Percentiles rank a stretch among this genome's conserved stretches.
Conservation (phyloP, 2,888 invertebrate species). For the Heteromyza rotundicornis region DNA sequence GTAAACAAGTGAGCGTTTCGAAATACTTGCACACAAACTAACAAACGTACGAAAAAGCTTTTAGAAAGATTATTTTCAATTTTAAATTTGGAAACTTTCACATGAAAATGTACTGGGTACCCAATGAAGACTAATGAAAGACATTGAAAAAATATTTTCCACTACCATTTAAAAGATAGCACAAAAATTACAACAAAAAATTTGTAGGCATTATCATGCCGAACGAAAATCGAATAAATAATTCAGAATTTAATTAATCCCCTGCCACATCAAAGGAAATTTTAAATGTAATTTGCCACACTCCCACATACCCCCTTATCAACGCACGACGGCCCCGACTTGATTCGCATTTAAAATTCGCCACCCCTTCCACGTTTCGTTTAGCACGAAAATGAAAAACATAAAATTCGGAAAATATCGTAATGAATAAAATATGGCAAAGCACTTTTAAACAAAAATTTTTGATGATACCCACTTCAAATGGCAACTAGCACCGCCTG, state of each 20-base stretch:
- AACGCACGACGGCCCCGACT: no score
- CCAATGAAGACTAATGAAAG: no score
- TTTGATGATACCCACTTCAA: neutral
- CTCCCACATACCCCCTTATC: neutral
- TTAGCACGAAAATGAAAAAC: neutral
- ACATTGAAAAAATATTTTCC: no score
- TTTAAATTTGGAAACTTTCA: no score
- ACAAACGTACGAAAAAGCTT: no score
- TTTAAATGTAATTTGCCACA: neutral
- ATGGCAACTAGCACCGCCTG: neutral
- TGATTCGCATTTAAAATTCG: neutral
- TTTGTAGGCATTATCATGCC: no score
- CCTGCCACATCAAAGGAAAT: neutral
- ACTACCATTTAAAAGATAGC: no score
- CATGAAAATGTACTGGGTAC: no score
- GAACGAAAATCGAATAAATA: neutral
- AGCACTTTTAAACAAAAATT: neutral
- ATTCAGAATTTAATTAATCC: neutral
- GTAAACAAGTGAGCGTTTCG: no score
- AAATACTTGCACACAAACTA: no score
- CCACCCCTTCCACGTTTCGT: neutral
- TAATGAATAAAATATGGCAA: slow-evolving; percentile 5
- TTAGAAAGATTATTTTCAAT: no score
- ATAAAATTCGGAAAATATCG: neutral
- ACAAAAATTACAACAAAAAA: no score